A percentile compares a stretch with the other conserved stretches of the same genome.
phyloP scores from a whole-genome alignment of 2,888 invertebrate species.

The Ophion costatus region DNA sequence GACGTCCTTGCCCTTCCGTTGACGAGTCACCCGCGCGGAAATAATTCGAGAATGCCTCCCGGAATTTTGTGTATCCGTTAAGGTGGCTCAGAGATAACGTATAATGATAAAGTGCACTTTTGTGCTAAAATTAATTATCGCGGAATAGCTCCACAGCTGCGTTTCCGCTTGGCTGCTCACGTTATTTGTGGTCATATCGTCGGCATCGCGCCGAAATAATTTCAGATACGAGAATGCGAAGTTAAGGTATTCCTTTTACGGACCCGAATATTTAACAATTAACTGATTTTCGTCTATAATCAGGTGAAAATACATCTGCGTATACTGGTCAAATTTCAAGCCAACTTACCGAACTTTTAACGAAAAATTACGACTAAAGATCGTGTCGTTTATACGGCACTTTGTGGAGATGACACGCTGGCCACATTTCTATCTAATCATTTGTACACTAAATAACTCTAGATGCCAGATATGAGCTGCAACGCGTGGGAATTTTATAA shows the following conservation, averaged over 20 bases:
- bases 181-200: not conserved
- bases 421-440: too few relatives aligned
- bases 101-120: not conserved
- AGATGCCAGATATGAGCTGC: too few relatives aligned
- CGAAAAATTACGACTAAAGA: too few relatives aligned
- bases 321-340: too few relatives aligned
- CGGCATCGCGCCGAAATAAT: not conserved
- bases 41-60: constrained; percentile 5
- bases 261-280: too few relatives aligned
- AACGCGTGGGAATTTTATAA: too few relatives aligned
- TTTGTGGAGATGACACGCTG: too few relatives aligned
- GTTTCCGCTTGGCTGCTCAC: not conserved
- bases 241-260: not conserved
- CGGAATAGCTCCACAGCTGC: not conserved
- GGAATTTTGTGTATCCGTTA: not conserved
- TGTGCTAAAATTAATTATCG: not conserved
- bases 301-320: too few relatives aligned
- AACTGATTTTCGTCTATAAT: too few relatives aligned
- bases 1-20: not conserved
- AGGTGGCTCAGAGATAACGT: not conserved
- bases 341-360: too few relatives aligned
- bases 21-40: not conserved
- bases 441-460: too few relatives aligned
- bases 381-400: too few relatives aligned
- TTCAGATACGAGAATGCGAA: not conserved